Conservation (phyloP, 2,888 invertebrate species). For the Oscheius myriophilus region DNA sequence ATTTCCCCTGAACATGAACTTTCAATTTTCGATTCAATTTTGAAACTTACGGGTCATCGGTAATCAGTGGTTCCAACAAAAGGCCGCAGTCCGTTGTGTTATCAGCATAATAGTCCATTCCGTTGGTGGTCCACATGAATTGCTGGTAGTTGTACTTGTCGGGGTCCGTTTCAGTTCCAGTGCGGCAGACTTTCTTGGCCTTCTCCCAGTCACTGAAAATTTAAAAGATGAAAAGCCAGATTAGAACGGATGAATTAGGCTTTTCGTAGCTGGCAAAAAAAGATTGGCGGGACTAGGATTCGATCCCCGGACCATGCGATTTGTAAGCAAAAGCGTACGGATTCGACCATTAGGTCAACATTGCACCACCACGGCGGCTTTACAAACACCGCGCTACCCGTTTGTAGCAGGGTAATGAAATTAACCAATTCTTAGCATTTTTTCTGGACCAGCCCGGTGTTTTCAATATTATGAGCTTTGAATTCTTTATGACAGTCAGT, state of each 20-base stretch:
- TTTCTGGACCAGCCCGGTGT: no score
- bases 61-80: conserved; percentile 46
- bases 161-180: conserved; percentile 35
- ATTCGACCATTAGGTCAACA: no score
- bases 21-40: not conserved
- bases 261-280: not conserved
- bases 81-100: conserved; percentile 45
- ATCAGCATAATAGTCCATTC: conserved; percentile 48
- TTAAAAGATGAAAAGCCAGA: not conserved
- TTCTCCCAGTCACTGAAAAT: conserved; percentile 51
- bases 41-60: conserved; percentile 30
- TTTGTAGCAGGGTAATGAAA: no score
- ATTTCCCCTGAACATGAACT: not conserved
- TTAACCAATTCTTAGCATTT: no score
- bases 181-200: conserved; percentile 40
- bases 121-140: conserved; percentile 18
- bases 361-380: no score
- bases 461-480: conserved; percentile 2
- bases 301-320: no score
- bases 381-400: no score
- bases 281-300: no score
- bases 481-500: not conserved
- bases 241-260: no score
- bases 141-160: conserved; percentile 58
- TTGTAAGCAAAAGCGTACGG: no score